These are phyloP conservation scores for Thereva unica DNA, from an alignment of 2,888 invertebrate species.

Conservation along the genomic window DNA sequence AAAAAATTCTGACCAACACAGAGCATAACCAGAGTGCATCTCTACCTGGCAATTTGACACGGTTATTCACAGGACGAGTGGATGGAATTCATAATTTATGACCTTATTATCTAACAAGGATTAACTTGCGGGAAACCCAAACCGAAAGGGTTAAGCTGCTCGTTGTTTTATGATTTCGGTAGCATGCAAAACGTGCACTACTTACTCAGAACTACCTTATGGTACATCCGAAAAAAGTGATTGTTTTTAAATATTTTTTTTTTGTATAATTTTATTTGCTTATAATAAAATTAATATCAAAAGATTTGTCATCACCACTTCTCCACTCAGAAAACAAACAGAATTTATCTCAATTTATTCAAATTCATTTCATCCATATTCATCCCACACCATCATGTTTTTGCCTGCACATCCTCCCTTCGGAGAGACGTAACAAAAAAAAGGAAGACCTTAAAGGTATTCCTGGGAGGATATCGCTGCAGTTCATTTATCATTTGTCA, in stretches of 20 bases:
- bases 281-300: no score
- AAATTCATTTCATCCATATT: slow-evolving; percentile 24
- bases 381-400: slow-evolving; percentile 17
- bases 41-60: slow-evolving; percentile 13
- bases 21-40: not conserved
- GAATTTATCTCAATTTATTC: slow-evolving; percentile 10
- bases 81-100: slow-evolving; percentile 26
- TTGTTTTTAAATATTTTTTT: no score
- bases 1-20: slow-evolving; percentile 2
- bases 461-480: slow-evolving; percentile 23
- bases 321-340: not conserved
- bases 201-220: slow-evolving; percentile 21
- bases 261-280: no score
- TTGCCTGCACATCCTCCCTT: slow-evolving; percentile 9
- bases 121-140: slow-evolving; percentile 27
- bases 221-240: no score
- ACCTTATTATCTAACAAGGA: slow-evolving; percentile 31
- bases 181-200: not conserved
- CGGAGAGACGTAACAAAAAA: not conserved
- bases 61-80: not conserved
- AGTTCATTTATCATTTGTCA: slow-evolving; percentile 33
- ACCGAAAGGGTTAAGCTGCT: slow-evolving; percentile 17
- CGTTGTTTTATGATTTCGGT: no score
- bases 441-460: not conserved
- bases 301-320: slow-evolving; percentile 12